phyloP scores from a whole-genome alignment of 2,113 vertebrate genomes.

The Otocyon megalotis region DNA sequence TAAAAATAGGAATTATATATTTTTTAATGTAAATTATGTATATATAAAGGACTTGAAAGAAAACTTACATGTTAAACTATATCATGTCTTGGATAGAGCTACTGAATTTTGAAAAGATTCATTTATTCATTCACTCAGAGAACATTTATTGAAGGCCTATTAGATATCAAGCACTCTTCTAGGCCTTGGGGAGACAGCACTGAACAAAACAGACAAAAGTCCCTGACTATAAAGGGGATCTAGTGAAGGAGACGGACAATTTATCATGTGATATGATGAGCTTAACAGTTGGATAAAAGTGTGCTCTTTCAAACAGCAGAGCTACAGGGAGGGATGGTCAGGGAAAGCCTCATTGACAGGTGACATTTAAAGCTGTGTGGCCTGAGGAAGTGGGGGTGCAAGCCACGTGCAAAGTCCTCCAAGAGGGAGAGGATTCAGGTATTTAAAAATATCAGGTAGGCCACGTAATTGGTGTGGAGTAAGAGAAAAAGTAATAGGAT shows the following conservation, averaged over 20 bases:
- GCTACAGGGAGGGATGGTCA: neutral
- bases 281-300: neutral
- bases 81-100: neutral
- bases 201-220: neutral
- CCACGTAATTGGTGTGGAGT: too few relatives aligned
- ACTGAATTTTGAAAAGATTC: constrained; percentile 33
- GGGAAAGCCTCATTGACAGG: neutral
- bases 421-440: neutral
- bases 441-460: neutral
- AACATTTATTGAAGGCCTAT: neutral
- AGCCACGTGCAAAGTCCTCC: neutral
- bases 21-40: neutral
- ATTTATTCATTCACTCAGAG: neutral
- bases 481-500: neutral
- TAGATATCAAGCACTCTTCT: neutral
- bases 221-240: neutral
- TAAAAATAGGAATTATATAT: constrained; percentile 37
- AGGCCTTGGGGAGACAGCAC: neutral
- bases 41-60: neutral
- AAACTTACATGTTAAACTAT: constrained; percentile 3
- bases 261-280: neutral
- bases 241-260: neutral
- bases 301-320: neutral
- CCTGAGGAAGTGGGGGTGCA: neutral
- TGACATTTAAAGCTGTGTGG: neutral